Percentiles rank a stretch among this genome's conserved stretches.
These are phyloP conservation scores for Dolichallabes microphthalmus DNA, from an alignment of 2,113 vertebrate genomes.

Conservation along the genomic window DNA sequence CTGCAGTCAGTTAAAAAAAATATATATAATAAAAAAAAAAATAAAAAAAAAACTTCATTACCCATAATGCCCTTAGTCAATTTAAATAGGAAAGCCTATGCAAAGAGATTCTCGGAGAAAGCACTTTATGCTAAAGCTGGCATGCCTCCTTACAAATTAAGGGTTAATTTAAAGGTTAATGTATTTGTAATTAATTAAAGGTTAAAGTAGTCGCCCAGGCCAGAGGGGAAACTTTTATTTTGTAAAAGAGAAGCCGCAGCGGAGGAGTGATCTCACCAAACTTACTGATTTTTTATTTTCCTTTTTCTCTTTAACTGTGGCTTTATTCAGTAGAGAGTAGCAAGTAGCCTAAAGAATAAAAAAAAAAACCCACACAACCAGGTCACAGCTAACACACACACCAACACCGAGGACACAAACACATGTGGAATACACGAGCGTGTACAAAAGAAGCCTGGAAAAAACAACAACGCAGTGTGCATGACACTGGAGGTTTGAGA, in stretches of 20 bases:
- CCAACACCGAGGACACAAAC: conserved; percentile 21
- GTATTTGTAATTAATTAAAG: too few relatives aligned
- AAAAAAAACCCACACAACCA: conserved; percentile 84
- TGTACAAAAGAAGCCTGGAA: neutral
- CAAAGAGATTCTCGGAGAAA: conserved; percentile 25
- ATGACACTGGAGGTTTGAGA: neutral
- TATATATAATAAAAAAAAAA: too few relatives aligned
- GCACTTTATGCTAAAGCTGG: conserved; percentile 18
- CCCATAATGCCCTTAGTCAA: conserved; percentile 16
- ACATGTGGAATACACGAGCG: conserved; percentile 7
- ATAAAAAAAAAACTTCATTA: neutral
- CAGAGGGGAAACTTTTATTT: conserved; percentile 13
- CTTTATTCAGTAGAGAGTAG: conserved; percentile 99
- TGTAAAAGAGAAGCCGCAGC: conserved; percentile 65
- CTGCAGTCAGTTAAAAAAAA: neutral
- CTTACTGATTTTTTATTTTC: conserved; percentile 99
- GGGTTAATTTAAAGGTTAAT: too few relatives aligned
- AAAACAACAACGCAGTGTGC: neutral
- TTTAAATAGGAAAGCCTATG: conserved; percentile 9
- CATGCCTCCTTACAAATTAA: conserved; percentile 33
- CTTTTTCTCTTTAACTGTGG: conserved; percentile 99
- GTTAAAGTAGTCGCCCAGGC: conserved; percentile 29
- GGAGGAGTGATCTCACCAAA: conserved; percentile 77
- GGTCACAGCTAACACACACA: conserved; percentile 55
- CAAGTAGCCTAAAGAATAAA: conserved; percentile 99